Percentiles rank a stretch among this genome's conserved stretches.
phyloP scores from a whole-genome alignment of 2,113 vertebrate genomes.

The Eulemur rufifrons region DNA sequence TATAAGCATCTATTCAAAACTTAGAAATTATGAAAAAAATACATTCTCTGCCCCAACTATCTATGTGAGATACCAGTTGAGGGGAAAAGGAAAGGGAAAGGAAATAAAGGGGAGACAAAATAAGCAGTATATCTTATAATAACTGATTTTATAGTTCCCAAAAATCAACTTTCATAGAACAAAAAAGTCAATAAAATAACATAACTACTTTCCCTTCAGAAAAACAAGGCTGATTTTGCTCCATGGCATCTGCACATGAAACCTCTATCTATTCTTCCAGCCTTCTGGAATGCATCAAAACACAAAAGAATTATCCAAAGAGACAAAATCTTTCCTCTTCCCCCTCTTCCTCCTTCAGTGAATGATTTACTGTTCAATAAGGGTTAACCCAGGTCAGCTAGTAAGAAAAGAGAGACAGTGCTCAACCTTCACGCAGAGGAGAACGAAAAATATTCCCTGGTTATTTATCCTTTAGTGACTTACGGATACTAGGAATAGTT shows the following conservation, averaged over 20 bases:
- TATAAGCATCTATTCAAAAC: neutral
- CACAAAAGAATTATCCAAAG: neutral
- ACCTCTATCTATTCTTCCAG: slow-evolving; percentile 14
- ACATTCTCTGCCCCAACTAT: neutral
- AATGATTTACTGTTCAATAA: slow-evolving; percentile 26
- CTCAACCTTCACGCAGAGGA: neutral
- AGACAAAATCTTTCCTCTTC: neutral
- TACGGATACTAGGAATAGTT: neutral
- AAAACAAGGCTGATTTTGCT: neutral
- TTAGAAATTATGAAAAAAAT: neutral
- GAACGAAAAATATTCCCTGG: neutral
- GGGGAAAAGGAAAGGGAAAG: neutral
- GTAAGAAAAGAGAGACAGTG: neutral
- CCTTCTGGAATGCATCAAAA: slow-evolving; percentile 7
- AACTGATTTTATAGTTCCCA: neutral
- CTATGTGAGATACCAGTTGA: neutral
- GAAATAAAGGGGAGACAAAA: neutral
- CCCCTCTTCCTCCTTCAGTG: neutral
- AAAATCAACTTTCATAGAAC: slow-evolving; percentile 5
- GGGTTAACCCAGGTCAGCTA: slow-evolving; percentile 41
- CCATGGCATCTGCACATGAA: neutral
- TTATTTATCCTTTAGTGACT: neutral
- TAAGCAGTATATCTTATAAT: neutral
- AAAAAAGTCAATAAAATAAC: neutral
- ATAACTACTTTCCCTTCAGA: neutral